These are phyloP conservation scores for Hippocampus zosterae DNA, from an alignment of 2,113 vertebrate genomes.

Conservation along the genomic window DNA sequence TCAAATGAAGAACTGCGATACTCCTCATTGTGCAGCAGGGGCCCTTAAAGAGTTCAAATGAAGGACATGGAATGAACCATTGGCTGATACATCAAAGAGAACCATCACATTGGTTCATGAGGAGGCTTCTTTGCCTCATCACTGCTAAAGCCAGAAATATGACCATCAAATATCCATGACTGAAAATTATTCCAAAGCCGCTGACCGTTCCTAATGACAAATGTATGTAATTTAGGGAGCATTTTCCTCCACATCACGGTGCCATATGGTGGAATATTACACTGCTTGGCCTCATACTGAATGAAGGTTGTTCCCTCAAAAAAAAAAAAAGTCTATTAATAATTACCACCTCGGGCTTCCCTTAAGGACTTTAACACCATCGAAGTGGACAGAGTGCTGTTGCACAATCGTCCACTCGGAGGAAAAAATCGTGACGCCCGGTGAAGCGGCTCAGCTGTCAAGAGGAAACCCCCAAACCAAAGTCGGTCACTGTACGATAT, in stretches of 20 bases:
- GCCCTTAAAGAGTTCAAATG: no score
- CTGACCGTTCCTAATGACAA: no score
- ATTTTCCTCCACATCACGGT: not conserved
- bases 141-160: no score
- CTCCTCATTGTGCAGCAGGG: no score
- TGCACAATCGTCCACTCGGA: conserved; percentile 26
- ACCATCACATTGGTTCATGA: no score
- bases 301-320: not conserved
- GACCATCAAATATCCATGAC: no score
- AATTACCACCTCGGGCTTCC: conserved; percentile 28
- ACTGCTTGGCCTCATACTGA: not conserved
- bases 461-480: conserved; percentile 10
- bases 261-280: not conserved
- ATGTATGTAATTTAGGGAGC: not conserved
- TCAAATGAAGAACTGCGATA: no score
- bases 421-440: not conserved
- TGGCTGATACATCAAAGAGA: no score
- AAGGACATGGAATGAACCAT: no score
- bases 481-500: not conserved
- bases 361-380: conserved; percentile 40
- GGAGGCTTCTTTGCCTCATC: no score
- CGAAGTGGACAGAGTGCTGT: conserved; percentile 34
- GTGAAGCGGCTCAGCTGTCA: conserved; percentile 4
- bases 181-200: no score
- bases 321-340: conserved; percentile 38